A percentile compares a stretch with the other conserved stretches of the same genome.
Evolutionary conservation across 1,140 invertebrate species (phyloP).

Genomic region (Wiebesia pumilae): DNA sequence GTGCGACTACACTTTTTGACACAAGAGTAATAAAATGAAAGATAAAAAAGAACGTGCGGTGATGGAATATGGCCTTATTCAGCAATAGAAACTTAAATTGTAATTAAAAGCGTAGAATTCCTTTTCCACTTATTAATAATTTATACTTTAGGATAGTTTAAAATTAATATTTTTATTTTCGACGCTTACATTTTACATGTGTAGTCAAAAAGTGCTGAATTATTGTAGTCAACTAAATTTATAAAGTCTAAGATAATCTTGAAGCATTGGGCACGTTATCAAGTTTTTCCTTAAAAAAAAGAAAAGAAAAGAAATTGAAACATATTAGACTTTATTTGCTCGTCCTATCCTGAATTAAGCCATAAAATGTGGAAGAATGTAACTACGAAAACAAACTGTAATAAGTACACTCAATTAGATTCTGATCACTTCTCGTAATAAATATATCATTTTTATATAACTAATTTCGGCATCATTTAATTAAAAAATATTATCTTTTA

Average conservation of each 20-base stretch:
- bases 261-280: constrained; percentile 21
- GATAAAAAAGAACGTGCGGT: constrained; percentile 8
- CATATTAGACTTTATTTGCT: constrained; percentile 9
- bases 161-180: constrained; percentile 26
- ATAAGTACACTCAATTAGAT: constrained; percentile 20
- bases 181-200: not conserved
- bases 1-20: constrained; percentile 21
- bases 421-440: constrained; percentile 37
- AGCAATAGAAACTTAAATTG: constrained; percentile 39
- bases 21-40: not conserved
- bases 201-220: constrained; percentile 5
- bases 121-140: constrained; percentile 16
- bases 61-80: constrained; percentile 44
- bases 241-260: constrained; percentile 1
- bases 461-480: not conserved
- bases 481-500: too few relatives aligned
- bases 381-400: constrained; percentile 38
- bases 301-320: constrained; percentile 19
- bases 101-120: not conserved
- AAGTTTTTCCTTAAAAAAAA: constrained; percentile 22
- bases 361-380: constrained; percentile 10
- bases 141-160: not conserved
- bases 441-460: constrained; percentile 47
- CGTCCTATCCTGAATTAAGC: constrained; percentile 11
- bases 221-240: constrained; percentile 11